A percentile compares a stretch with the other conserved stretches of the same genome.
phyloP scores from a whole-genome alignment of 2,113 vertebrate species.

The Onychorhynchus coronatus region DNA sequence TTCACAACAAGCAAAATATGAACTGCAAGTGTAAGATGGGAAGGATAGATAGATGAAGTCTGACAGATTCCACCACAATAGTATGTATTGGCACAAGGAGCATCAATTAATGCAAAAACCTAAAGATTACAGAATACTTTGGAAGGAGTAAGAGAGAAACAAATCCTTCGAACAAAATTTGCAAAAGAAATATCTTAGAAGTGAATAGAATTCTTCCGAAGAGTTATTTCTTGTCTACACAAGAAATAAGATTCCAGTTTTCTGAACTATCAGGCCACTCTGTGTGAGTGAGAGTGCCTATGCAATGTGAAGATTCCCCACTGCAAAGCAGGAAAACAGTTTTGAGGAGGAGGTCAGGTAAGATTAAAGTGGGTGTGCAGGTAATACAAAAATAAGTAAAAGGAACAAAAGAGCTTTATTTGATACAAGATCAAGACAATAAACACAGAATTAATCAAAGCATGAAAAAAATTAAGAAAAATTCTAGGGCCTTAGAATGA shows the following conservation, averaged over 20 bases:
- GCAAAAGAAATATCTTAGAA: background rate
- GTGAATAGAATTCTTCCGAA: background rate
- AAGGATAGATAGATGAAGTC: background rate
- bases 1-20: background rate
- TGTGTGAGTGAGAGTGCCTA: rapidly evolving
- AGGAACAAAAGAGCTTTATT: background rate
- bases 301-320: background rate
- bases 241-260: background rate
- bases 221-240: background rate
- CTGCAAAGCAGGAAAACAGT: background rate
- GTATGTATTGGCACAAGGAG: background rate
- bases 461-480: background rate
- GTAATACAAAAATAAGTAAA: background rate
- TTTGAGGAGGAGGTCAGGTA: background rate
- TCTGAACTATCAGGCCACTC: background rate
- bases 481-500: background rate
- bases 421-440: background rate
- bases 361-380: background rate
- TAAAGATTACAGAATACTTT: background rate
- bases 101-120: background rate
- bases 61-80: background rate
- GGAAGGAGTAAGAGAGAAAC: background rate
- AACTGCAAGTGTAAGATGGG: background rate
- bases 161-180: background rate
- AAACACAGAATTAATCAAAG: background rate